phyloP scores from a whole-genome alignment of 2,888 invertebrate species.

The Taphrorychus bicolor region DNA sequence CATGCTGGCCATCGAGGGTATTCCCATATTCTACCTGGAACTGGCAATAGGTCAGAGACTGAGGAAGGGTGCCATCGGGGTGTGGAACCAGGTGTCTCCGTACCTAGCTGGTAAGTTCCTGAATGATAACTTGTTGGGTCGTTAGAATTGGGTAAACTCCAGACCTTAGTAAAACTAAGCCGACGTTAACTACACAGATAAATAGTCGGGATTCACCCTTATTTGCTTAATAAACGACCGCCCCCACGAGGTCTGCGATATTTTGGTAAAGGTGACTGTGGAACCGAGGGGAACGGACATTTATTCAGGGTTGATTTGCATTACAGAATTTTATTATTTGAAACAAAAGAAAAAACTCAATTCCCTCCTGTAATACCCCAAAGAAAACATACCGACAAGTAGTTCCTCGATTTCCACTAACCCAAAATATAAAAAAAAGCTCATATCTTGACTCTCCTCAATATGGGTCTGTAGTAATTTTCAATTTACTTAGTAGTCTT shows the following conservation, averaged over 20 bases:
- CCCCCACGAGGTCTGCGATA: background rate
- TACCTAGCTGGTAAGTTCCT: slow-evolving; percentile 68
- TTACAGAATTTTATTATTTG: background rate
- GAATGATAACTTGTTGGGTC: background rate
- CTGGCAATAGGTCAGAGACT: slow-evolving; percentile 93
- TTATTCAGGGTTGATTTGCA: background rate
- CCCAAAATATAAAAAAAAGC: no score
- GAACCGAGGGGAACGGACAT: background rate
- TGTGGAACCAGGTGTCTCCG: slow-evolving; percentile 93
- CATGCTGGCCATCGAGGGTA: slow-evolving; percentile 92
- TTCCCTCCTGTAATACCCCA: no score
- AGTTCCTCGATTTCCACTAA: no score
- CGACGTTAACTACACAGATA: background rate
- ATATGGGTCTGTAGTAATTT: no score
- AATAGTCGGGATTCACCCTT: background rate
- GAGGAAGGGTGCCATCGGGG: slow-evolving; percentile 92
- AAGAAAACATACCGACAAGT: no score
- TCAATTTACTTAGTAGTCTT: no score
- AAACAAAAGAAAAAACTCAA: no score
- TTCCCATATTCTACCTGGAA: slow-evolving; percentile 96
- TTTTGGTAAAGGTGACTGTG: background rate
- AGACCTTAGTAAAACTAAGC: background rate
- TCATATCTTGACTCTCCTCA: no score
- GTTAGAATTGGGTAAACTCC: background rate
- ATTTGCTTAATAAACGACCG: background rate